Percentiles rank a stretch among this genome's conserved stretches.
These are phyloP conservation scores for Nyctereutes procyonoides DNA, from an alignment of 2,113 vertebrate species.

Conservation along the genomic window DNA sequence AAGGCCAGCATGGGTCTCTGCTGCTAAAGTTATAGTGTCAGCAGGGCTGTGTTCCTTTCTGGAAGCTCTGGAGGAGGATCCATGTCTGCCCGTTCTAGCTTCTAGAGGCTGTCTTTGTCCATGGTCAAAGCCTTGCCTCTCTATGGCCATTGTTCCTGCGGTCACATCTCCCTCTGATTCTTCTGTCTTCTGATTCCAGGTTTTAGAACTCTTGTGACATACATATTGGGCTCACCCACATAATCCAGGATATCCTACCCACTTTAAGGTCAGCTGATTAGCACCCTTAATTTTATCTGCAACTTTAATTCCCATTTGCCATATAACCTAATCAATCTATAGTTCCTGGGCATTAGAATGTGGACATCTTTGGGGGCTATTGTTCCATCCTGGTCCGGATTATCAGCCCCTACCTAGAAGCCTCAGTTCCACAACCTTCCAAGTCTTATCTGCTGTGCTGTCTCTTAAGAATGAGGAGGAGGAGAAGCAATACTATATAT, in stretches of 20 bases:
- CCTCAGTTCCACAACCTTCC: constrained; percentile 88
- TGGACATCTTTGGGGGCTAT: not conserved
- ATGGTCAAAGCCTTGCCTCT: not conserved
- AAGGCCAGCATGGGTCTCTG: not conserved
- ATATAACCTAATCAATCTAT: not conserved
- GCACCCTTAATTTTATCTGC: not conserved
- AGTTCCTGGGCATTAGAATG: not conserved
- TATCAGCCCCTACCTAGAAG: constrained; percentile 92
- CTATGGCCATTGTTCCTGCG: no score
- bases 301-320: not conserved
- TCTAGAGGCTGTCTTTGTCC: not conserved
- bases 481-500: constrained; percentile 80
- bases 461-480: constrained; percentile 91
- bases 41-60: not conserved
- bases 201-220: not conserved
- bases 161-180: not conserved
- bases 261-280: not conserved
- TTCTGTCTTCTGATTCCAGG: not conserved
- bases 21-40: not conserved
- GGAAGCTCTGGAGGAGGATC: not conserved
- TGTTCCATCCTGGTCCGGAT: constrained; percentile 75
- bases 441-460: constrained; percentile 76
- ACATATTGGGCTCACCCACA: not conserved
- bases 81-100: not conserved
- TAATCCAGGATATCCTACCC: no score